phyloP scores from a whole-genome alignment of 2,888 invertebrate species.

The Phytoseiulus persimilis region DNA sequence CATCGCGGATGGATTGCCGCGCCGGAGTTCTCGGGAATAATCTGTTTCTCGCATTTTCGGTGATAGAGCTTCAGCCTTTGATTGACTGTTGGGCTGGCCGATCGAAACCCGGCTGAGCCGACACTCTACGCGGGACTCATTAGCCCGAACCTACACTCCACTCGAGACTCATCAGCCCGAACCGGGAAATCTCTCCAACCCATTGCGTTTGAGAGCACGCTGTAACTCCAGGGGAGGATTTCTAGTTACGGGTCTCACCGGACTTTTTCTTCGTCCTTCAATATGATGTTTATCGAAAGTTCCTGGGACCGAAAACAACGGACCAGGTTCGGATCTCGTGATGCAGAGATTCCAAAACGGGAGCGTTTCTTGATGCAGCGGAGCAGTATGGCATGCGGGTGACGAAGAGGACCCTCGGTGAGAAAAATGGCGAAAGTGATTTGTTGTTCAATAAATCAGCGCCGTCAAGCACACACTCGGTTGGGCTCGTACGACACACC shows the following conservation, averaged over 20 bases:
- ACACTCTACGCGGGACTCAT: background rate
- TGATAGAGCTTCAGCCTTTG: background rate
- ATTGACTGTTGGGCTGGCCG: background rate
- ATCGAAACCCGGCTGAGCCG: background rate
- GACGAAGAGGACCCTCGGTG: background rate
- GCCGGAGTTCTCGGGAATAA: background rate
- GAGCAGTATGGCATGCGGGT: background rate
- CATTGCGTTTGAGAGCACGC: no score
- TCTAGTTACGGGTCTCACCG: no score
- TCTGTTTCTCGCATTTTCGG: background rate
- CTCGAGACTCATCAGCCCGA: background rate
- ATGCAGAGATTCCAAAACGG: no score
- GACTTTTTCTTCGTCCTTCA: no score
- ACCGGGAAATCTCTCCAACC: no score
- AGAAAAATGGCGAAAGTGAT: background rate
- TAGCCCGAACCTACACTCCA: no score
- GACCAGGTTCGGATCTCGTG: no score
- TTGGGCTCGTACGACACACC: background rate
- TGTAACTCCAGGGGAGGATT: no score
- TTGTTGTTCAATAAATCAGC: background rate
- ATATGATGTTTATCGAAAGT: no score
- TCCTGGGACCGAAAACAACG: no score
- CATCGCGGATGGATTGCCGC: background rate
- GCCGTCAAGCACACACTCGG: background rate
- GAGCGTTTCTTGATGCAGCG: background rate